Evolutionary conservation across 2,888 invertebrate species (phyloP).

Genomic region (Andrena marginata): DNA sequence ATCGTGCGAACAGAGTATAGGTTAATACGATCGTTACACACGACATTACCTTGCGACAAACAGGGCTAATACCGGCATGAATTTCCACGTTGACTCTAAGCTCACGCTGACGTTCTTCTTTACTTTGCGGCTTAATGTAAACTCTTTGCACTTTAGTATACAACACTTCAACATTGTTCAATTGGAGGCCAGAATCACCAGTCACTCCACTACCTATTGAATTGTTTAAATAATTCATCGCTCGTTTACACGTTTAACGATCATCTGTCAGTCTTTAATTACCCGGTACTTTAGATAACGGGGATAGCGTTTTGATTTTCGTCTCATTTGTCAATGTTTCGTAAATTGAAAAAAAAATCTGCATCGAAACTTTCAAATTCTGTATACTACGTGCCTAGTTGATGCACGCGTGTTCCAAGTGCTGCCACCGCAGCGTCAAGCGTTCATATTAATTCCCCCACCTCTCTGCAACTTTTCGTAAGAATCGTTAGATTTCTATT

Average conservation of each 20-base stretch:
- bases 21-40: conserved; percentile 32
- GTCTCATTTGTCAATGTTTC: conserved; percentile 72
- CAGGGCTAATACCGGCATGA: conserved; percentile 83
- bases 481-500: not conserved
- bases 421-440: conserved; percentile 39
- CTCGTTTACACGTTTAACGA: conserved; percentile 62
- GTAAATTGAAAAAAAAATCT: conserved; percentile 56
- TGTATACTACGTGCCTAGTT: conserved; percentile 49
- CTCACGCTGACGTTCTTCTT: conserved; percentile 83
- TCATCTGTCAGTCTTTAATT: conserved; percentile 52
- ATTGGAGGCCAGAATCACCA: conserved; percentile 81
- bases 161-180: conserved; percentile 83
- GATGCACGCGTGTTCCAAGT: conserved; percentile 68
- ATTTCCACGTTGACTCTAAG: conserved; percentile 83
- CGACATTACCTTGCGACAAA: conserved; percentile 81
- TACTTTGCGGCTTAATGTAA: conserved; percentile 82
- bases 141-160: conserved; percentile 83
- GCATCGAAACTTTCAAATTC: conserved; percentile 74
- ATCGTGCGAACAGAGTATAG: conserved; percentile 17
- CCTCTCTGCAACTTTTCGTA: not conserved
- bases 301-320: conserved; percentile 41
- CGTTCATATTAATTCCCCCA: conserved; percentile 6
- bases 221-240: conserved; percentile 83
- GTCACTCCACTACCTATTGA: conserved; percentile 73
- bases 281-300: conserved; percentile 37